A percentile compares a stretch with the other conserved stretches of the same genome.
Evolutionary conservation across 2,888 invertebrate genomes (phyloP).

Genomic region (Lasioglossum malachurum): DNA sequence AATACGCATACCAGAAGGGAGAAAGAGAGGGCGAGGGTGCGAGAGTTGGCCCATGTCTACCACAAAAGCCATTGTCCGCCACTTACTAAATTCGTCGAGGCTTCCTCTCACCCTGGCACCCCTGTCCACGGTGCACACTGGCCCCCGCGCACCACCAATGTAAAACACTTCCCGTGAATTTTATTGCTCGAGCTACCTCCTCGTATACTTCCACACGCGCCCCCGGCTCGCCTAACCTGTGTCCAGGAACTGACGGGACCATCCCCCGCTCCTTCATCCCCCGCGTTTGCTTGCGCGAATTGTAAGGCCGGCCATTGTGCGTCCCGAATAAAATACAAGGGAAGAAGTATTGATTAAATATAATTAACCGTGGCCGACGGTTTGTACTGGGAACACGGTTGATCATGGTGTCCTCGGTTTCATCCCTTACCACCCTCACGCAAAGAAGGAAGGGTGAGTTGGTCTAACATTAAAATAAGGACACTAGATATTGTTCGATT

Average conservation of each 20-base stretch:
- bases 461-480: background rate
- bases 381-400: background rate
- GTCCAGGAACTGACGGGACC: slow-evolving; percentile 53
- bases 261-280: slow-evolving; percentile 12
- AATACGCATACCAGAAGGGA: slow-evolving; percentile 66
- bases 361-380: background rate
- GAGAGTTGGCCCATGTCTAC: slow-evolving; percentile 80
- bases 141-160: slow-evolving; percentile 75
- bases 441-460: background rate
- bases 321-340: slow-evolving; percentile 12
- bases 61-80: slow-evolving; percentile 79
- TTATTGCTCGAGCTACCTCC: slow-evolving; percentile 77
- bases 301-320: slow-evolving; percentile 44
- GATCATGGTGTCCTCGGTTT: background rate
- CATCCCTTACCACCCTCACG: background rate
- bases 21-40: slow-evolving; percentile 59
- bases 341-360: slow-evolving; percentile 4
- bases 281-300: slow-evolving; percentile 42
- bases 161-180: slow-evolving; percentile 83
- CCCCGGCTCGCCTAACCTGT: slow-evolving; percentile 61
- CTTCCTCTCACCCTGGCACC: slow-evolving; percentile 66
- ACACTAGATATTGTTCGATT: background rate
- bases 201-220: slow-evolving; percentile 64
- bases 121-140: slow-evolving; percentile 54
- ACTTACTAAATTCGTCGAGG: slow-evolving; percentile 83